Evolutionary conservation across 30 jellyfish, hydroid and myxozoan genomes (phyloP).

Genomic region (Turritopsis dohrnii): DNA sequence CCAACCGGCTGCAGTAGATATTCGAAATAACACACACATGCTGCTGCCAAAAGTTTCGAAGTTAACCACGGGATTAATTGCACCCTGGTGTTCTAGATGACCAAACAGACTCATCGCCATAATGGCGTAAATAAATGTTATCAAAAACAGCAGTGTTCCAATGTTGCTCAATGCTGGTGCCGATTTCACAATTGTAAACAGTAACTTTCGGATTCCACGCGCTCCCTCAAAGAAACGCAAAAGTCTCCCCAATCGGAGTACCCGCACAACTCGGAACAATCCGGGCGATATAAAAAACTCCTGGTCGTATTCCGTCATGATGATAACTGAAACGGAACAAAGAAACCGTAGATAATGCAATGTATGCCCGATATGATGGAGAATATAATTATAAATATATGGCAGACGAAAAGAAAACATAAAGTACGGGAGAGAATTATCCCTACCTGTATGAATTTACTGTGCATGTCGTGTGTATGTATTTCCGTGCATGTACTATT

Average conservation of each 20-base stretch:
- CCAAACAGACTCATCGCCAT: constrained; percentile 90
- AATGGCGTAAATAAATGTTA: constrained; percentile 81
- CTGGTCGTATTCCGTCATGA: constrained; percentile 43
- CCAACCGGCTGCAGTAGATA: constrained; percentile 99
- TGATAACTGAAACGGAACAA: constrained; percentile 48
- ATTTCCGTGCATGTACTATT: not conserved
- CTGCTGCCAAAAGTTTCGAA: constrained; percentile 91
- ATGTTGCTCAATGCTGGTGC: constrained; percentile 92
- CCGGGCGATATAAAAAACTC: constrained; percentile 87
- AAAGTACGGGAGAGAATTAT: not conserved
- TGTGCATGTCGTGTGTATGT: not conserved
- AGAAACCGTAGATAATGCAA: not conserved
- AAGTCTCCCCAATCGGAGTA: constrained; percentile 85
- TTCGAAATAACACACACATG: constrained; percentile 86
- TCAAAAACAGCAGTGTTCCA: constrained; percentile 84
- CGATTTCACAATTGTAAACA: constrained; percentile 86
- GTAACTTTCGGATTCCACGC: constrained; percentile 73
- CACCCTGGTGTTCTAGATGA: constrained; percentile 60
- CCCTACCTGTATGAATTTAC: not conserved
- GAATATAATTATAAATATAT: not conserved
- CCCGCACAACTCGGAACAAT: constrained; percentile 87
- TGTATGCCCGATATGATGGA: not conserved
- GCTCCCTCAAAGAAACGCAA: constrained; percentile 98
- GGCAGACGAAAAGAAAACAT: not conserved
- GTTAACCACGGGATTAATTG: constrained; percentile 63